These are phyloP conservation scores for Alosa alosa DNA, from an alignment of 2,113 vertebrate genomes.

Conservation along the genomic window DNA sequence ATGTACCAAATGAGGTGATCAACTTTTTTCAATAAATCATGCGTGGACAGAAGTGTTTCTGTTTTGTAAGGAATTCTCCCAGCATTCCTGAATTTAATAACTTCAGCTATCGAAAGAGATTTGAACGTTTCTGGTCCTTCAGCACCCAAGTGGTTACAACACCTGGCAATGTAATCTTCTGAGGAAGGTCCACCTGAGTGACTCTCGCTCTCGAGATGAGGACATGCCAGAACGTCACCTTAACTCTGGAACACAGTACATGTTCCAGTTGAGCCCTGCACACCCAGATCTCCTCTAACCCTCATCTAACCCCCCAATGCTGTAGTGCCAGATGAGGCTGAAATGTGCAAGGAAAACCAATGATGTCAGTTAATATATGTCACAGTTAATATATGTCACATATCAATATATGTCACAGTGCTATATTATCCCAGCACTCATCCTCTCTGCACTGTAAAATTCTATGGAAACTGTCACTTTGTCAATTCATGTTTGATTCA, in stretches of 20 bases:
- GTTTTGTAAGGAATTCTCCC: background rate
- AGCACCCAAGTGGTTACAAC: background rate
- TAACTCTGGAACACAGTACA: background rate
- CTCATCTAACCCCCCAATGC: background rate
- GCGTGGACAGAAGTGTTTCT: background rate
- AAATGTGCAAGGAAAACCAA: background rate
- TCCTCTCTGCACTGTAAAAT: background rate
- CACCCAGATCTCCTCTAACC: background rate
- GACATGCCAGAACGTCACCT: slow-evolving; percentile 1
- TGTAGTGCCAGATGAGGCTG: background rate
- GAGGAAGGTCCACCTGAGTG: background rate
- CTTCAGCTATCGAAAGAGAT: background rate
- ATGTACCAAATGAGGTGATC: background rate
- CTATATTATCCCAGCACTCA: background rate
- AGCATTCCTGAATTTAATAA: background rate
- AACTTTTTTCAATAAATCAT: background rate
- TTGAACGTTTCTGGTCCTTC: background rate
- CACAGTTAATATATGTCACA: background rate
- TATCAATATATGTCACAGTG: background rate
- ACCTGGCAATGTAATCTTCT: background rate
- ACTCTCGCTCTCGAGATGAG: background rate
- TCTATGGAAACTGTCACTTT: background rate
- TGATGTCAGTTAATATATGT: background rate
- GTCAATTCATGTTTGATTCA: background rate
- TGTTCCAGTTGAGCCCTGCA: slow-evolving; percentile 9